A percentile compares a stretch with the other conserved stretches of the same genome.
These are phyloP conservation scores for Heliconius erato DNA, from an alignment of 2,888 invertebrate species.

Conservation along the genomic window DNA sequence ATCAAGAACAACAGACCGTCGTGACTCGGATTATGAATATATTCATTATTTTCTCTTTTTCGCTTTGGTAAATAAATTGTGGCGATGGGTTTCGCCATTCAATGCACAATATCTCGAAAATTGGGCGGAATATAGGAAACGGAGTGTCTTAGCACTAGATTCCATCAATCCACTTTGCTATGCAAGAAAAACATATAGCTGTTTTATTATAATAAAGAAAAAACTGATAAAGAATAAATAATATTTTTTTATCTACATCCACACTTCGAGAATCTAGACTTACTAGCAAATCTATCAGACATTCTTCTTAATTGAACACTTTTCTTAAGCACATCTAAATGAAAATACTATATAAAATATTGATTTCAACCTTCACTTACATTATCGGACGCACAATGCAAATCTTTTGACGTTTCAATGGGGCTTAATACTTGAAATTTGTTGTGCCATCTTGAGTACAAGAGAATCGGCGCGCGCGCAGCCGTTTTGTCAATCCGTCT, in stretches of 20 bases:
- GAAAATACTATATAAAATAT: constrained; percentile 33
- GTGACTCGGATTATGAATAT: no score
- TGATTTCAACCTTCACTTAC: constrained; percentile 48
- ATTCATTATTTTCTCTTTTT: no score
- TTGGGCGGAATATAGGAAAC: not conserved
- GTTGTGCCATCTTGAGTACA: constrained; percentile 66
- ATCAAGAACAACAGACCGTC: no score
- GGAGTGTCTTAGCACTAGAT: not conserved
- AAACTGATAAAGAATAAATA: not conserved
- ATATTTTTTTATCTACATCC: not conserved
- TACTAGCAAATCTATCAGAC: not conserved
- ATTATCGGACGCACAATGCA: constrained; percentile 25
- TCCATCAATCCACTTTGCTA: not conserved
- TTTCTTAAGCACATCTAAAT: constrained; percentile 28
- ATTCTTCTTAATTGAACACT: constrained; percentile 34
- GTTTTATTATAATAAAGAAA: no score
- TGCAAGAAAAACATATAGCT: no score
- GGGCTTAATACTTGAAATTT: constrained; percentile 79
- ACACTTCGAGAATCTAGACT: not conserved
- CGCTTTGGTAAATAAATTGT: no score
- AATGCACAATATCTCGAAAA: no score
- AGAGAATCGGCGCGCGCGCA: constrained; percentile 72
- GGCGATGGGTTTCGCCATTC: no score
- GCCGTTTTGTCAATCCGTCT: constrained; percentile 83
- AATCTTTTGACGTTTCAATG: constrained; percentile 78